Evolutionary conservation across 2,113 vertebrate species (phyloP), one percentile per base, ranked within the genome.

Genomic region (Etheostoma cragini): DNA sequence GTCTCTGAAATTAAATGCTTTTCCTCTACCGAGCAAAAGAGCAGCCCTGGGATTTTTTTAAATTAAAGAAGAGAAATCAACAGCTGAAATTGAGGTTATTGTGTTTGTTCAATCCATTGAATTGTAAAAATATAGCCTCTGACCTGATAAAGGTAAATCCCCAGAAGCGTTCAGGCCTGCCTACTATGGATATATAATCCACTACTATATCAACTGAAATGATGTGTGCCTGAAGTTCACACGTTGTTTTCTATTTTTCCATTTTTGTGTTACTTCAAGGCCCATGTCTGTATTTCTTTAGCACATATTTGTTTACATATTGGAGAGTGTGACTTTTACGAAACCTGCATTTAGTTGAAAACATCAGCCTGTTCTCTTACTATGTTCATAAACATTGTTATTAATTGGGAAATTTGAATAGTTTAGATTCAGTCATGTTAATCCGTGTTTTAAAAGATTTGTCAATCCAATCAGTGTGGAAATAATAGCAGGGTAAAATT

Each of bases 1-100:
- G 49, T 42, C 74, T 81, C 73, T 87, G 62, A 88, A 92, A 92
- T 89, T 22, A 88, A 91, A 84, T 80, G 79, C 56, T 80, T 82
- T 68, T 75, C 62, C 76, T 60, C 58, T 46, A 52, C 24, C 54
- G 30, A 26, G 80, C 69, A 72, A 79, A 83, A 86, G 61, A 72
- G 75, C 81, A 72, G 58, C 65, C 22, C 17, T 63, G 73, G 65
- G 76, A 76, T 69, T 77, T 24, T 64, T 26, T 30, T 3, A 21
- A 80, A 74, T 86, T 89, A 81, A 76, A 75, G 54, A 70, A 26
- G 52, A 85, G 33, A 76, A 79, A 83, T 63, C 42, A 87, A 65
- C 49, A 62, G 58, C 21, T 45, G 45, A 50, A 61, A 79, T 53
- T 63, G 63, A 75, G 50, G 73, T 82, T 76, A 77, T 82, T 86